Evolutionary conservation across 2,113 vertebrate genomes (phyloP).

Genomic region (Protobothrops flavoviridis): DNA sequence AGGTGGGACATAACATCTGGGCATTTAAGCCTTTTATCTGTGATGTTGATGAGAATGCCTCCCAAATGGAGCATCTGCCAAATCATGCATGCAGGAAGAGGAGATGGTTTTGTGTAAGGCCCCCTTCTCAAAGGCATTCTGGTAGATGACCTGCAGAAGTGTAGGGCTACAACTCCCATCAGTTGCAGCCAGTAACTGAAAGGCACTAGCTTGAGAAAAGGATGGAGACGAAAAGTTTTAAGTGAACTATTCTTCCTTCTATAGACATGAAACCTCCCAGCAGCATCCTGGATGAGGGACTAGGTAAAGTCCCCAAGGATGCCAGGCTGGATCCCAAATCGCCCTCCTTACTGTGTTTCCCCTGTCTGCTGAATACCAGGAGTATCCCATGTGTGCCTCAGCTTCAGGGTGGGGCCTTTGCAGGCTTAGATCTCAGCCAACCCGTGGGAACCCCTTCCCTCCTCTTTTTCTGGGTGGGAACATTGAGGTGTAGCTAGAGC

Average conservation of each 20-base stretch:
- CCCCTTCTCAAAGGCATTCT: background rate
- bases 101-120: background rate
- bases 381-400: background rate
- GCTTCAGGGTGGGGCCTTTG: constrained; percentile 1
- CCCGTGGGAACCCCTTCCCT: background rate
- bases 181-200: background rate
- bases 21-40: background rate
- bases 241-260: background rate
- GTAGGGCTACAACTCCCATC: background rate
- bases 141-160: background rate
- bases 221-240: background rate
- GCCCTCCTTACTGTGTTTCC: background rate
- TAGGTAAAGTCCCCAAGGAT: background rate
- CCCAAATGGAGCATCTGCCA: background rate
- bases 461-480: constrained; percentile 14
- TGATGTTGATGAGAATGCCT: background rate
- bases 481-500: background rate
- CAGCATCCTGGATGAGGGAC: background rate
- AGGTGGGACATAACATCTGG: background rate
- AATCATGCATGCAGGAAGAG: background rate
- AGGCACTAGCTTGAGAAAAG: background rate
- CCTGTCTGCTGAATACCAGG: background rate
- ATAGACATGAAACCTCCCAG: background rate
- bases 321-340: background rate
- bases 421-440: background rate